Percentiles rank a stretch among this genome's conserved stretches.
phyloP scores from a whole-genome alignment of 2,888 invertebrate genomes.

The Lysandra coridon region DNA sequence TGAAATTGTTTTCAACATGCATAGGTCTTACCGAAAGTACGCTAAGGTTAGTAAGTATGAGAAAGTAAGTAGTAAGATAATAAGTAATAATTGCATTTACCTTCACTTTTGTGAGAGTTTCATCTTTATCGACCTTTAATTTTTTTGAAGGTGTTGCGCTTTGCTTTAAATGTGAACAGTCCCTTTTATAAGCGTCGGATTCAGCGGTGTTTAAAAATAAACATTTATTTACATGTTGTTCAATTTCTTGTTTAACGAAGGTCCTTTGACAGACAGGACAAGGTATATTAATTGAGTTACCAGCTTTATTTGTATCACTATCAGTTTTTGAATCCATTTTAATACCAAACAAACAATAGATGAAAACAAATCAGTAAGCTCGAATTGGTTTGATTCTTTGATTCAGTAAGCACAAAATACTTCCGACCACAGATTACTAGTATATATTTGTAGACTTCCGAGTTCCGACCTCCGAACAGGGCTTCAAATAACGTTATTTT shows the following conservation, averaged over 20 bases:
- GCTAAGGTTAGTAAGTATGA: no score
- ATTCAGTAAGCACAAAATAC: no score
- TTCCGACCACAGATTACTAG: no score
- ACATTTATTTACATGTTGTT: constrained; percentile 85
- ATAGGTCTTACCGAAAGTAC: no score
- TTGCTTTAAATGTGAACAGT: constrained; percentile 48
- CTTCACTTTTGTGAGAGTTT: constrained; percentile 32
- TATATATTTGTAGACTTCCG: no score
- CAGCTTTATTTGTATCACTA: constrained; percentile 16
- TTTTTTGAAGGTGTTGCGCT: constrained; percentile 53
- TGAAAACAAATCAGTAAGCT: background rate
- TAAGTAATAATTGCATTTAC: constrained; percentile 15
- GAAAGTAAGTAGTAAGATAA: background rate
- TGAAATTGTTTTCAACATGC: no score
- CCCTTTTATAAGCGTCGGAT: constrained; percentile 53
- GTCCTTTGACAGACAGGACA: constrained; percentile 85
- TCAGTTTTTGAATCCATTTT: constrained; percentile 1
- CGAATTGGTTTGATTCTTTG: no score
- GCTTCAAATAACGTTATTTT: no score
- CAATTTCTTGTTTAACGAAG: constrained; percentile 76
- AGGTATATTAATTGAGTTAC: constrained; percentile 42
- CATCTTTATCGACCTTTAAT: constrained; percentile 47
- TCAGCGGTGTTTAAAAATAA: constrained; percentile 81
- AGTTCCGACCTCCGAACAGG: no score
- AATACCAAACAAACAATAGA: background rate